These are phyloP conservation scores for Pseudochirops corinnae DNA, from an alignment of 2,797 vertebrate species.

Conservation along the genomic window DNA sequence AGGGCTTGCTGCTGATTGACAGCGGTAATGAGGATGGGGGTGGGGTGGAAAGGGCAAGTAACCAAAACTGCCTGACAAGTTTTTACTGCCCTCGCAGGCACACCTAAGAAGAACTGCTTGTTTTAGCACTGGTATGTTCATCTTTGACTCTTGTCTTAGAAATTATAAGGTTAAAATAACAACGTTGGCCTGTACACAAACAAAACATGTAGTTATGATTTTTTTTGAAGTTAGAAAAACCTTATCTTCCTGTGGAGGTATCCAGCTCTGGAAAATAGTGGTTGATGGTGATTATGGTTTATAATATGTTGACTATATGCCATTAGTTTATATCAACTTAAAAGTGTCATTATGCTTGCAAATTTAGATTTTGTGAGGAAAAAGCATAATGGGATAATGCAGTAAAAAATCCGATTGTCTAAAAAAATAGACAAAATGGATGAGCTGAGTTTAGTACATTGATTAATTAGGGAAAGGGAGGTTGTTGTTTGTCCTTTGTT, in stretches of 20 bases:
- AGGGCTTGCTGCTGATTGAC: too few relatives aligned
- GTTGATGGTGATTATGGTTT: neutral
- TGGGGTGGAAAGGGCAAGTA: too few relatives aligned
- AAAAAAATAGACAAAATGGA: neutral
- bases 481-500: too few relatives aligned
- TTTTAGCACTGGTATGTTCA: neutral
- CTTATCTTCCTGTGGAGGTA: neutral
- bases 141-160: neutral
- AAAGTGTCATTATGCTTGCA: neutral
- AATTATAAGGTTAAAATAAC: neutral
- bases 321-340: neutral
- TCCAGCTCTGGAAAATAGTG: neutral
- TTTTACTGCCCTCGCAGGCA: too few relatives aligned
- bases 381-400: neutral
- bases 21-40: too few relatives aligned
- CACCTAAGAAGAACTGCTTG: neutral
- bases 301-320: neutral
- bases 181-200: neutral
- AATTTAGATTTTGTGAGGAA: neutral
- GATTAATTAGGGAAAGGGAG: neutral
- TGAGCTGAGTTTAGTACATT: neutral
- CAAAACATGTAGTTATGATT: neutral
- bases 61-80: too few relatives aligned
- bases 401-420: neutral
- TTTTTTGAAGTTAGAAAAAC: neutral